Base-by-base conservation (phyloP, 2,888 invertebrate species). In the Serrognathus titanus region DNA sequence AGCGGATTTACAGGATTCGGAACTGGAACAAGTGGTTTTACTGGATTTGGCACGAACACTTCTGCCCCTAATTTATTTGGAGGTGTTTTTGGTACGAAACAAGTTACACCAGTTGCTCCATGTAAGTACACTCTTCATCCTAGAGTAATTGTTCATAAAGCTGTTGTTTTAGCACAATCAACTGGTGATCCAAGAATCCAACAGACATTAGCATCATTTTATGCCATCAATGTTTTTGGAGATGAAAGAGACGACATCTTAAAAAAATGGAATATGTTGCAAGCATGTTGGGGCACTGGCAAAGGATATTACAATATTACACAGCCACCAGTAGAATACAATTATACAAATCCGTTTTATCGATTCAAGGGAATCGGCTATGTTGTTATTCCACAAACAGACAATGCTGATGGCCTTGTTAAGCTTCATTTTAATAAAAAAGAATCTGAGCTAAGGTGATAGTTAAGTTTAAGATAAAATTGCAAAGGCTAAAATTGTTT, bases 361-460 rank as follows among this genome's bases (percentile, higher is more conserved):
- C 85, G 94, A 43, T 96, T 98, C 74, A 98, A 97, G 79, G 92
- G 96, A 0, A 91, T 98, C 52, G 94, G 94, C 0, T 98, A 97
- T 74, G 94, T 92, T 64, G 85, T 89, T 13, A 84, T 97, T 63
- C 92, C 95, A 0, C 87, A 87, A 3, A 86, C 89, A 48, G 92
- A 92, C 59, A 94, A 96, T 72, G 92, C 93, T 69, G 92, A 97
- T 69, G 98, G 98, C 0, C 81, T 94, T 43, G 93, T 98, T 0
- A 89, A 90, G 2, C 74, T 99, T 62, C 83, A 89, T 53, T 89
- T 98, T 67, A 90, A 88, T 69, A 93, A 93, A 71, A 83, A 91
- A 57, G 85, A 89, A 57, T 81, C 86, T n/a, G 90, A 92, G 63
- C 81, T 96, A 24, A 88, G 86, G 89, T 88, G 72, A 73, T 79